Evolutionary conservation across 2,113 vertebrate species (phyloP).

Genomic region (Cinclus cinclus): DNA sequence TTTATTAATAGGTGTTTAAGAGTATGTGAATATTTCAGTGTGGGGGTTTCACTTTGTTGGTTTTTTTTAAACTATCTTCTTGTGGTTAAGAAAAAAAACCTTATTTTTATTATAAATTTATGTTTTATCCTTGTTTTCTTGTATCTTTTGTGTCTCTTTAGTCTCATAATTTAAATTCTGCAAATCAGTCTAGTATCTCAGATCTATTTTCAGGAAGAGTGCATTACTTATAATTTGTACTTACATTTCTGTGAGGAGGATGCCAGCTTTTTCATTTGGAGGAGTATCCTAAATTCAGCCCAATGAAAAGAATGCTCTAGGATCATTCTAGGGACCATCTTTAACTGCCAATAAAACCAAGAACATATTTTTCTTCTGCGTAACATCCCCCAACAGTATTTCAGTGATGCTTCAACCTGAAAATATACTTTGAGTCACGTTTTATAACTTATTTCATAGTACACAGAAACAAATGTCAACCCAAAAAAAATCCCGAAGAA

Average conservation of each 20-base stretch:
- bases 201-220: not conserved
- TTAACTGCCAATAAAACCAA: not conserved
- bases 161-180: not conserved
- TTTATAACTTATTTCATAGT: not conserved
- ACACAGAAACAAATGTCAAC: not conserved
- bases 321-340: not conserved
- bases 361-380: not conserved
- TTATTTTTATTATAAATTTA: not conserved
- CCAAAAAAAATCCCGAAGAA: not conserved
- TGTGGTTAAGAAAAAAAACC: rapidly evolving
- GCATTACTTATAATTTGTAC: not conserved
- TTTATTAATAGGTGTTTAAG: not conserved
- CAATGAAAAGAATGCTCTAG: not conserved
- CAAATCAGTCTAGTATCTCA: not conserved
- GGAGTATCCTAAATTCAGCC: not conserved
- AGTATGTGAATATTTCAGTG: not conserved
- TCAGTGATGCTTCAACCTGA: not conserved
- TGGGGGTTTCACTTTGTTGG: rapidly evolving
- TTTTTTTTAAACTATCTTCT: not conserved
- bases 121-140: not conserved
- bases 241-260: not conserved
- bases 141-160: not conserved
- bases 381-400: not conserved
- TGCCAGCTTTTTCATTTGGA: not conserved
- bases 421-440: not conserved